Base-by-base conservation (phyloP, 2,888 invertebrate genomes). In the Chironomus riparius region DNA sequence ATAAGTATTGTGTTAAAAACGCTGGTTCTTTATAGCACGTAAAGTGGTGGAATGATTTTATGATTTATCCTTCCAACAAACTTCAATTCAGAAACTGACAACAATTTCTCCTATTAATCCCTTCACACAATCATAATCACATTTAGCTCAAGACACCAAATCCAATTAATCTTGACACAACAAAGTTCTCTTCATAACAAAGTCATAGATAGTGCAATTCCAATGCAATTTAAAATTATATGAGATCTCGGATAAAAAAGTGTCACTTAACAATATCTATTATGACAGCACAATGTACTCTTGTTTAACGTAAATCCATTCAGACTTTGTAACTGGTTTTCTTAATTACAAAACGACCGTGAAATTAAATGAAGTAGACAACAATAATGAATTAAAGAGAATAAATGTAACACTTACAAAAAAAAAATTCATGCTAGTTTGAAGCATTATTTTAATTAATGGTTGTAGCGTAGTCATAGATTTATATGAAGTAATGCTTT, bases 261-360 rank as follows among this genome's bases (percentile, higher is more conserved):
- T 56, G 15, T 56, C 56, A 56, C 6, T 15, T 18, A 18, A 18
- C 56, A 56, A 56, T 18, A 18, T 56, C 56, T 18, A 56, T 56
- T 56, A 56, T 56, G 56, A 56, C 56, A 18, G 18, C 15, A 15
- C 56, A 56, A 56, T 56, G 56, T 56, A n/a, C 5, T 56, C 38
- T 38, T 28, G 3, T 28, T 28, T 28, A 28, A 28, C 3, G 28
- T 4, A 38, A 38, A 38, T 38, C 10, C 38, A 38, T 38, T 56
- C 56, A 18, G 18, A 56, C 21, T 1, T 21, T 47, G 18, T 70
- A 70, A 70, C 24, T 15, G 12, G n/a, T n/a, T 70, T 47, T 68
- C 13, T 47, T 70, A 70, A 70, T 70, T 47, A 48, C 70, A 47
- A 48, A 70, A 10, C 69, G 71, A 56, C 71, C 71, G 56, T 71